These are phyloP conservation scores for Megalopta genalis DNA, from an alignment of 1,140 invertebrate species.

Conservation along the genomic window DNA sequence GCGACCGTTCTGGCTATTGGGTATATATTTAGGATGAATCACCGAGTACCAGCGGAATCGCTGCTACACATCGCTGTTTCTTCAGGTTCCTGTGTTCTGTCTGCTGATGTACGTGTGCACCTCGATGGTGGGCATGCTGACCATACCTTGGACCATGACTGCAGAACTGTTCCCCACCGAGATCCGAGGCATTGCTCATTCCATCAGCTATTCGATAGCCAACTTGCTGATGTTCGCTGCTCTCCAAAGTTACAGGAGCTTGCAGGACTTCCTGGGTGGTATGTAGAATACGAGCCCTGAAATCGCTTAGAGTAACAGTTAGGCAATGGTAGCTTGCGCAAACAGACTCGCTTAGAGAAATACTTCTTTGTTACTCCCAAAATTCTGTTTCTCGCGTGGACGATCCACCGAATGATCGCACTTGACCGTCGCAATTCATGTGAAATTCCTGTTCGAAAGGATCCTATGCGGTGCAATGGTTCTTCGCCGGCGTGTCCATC, in stretches of 20 bases:
- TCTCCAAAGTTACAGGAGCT: constrained; percentile 78
- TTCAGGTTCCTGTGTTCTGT: constrained; percentile 76
- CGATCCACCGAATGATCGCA: too few species aligned
- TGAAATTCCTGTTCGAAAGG: constrained; percentile 60
- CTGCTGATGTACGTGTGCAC: constrained; percentile 81
- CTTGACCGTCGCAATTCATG: background rate
- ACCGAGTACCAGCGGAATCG: background rate
- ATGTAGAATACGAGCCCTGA: background rate
- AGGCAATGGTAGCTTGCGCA: too few species aligned
- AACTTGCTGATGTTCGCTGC: constrained; percentile 81
- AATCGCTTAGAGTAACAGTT: too few species aligned
- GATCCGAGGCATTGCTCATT: constrained; percentile 82
- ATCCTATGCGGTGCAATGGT: constrained; percentile 83
- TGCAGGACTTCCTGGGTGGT: constrained; percentile 79
- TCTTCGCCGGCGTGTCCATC: constrained; percentile 85
- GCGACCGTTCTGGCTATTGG: constrained; percentile 67
- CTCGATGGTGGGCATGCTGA: constrained; percentile 82
- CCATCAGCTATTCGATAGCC: constrained; percentile 79
- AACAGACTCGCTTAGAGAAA: too few species aligned
- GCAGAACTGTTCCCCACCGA: constrained; percentile 83
- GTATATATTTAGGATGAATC: constrained; percentile 15
- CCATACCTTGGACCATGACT: constrained; percentile 83
- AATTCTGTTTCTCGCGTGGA: too few species aligned
- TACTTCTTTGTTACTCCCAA: too few species aligned
- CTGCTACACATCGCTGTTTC: background rate